Percentiles rank a stretch among this genome's conserved stretches.
These are phyloP conservation scores for Drosophila quasianomalipes DNA, from an alignment of 2,888 invertebrate species.

Conservation along the genomic window DNA sequence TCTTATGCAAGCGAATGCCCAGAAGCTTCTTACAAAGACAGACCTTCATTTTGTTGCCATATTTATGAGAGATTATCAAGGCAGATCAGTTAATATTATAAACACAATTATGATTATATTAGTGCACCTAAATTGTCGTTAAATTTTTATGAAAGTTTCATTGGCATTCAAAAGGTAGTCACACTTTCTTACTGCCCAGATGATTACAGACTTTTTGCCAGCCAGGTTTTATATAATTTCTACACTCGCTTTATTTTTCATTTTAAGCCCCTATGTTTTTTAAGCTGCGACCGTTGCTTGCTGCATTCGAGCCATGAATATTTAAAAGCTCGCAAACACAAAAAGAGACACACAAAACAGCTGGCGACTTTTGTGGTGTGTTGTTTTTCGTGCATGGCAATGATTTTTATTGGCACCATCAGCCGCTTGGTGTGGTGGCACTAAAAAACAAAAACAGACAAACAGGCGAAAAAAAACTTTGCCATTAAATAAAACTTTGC, in stretches of 20 bases:
- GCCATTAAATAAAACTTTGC: slow-evolving; percentile 57
- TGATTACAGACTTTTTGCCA: background rate
- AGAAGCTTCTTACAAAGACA: background rate
- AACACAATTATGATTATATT: background rate
- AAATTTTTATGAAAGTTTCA: background rate
- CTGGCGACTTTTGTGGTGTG: slow-evolving; percentile 15
- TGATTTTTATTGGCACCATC: slow-evolving; percentile 57
- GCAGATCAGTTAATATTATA: background rate
- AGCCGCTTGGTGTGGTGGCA: slow-evolving; percentile 15
- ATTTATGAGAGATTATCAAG: too few species aligned
- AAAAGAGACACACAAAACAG: background rate
- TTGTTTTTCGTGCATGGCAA: slow-evolving; percentile 35
- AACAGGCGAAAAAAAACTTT: slow-evolving; percentile 38
- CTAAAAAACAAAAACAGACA: slow-evolving; percentile 6
- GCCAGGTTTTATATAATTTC: background rate
- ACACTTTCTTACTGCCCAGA: too few species aligned
- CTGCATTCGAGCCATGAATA: slow-evolving; percentile 81
- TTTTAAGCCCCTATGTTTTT: slow-evolving; percentile 19
- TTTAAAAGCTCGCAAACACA: slow-evolving; percentile 75
- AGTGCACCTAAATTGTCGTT: background rate
- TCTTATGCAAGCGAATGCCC: background rate
- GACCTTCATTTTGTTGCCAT: background rate
- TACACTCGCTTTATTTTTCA: background rate
- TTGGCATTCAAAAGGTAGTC: background rate
- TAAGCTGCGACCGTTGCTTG: slow-evolving; percentile 16